phyloP scores from a whole-genome alignment of 2,888 invertebrate species.

The Eulithis testata region DNA sequence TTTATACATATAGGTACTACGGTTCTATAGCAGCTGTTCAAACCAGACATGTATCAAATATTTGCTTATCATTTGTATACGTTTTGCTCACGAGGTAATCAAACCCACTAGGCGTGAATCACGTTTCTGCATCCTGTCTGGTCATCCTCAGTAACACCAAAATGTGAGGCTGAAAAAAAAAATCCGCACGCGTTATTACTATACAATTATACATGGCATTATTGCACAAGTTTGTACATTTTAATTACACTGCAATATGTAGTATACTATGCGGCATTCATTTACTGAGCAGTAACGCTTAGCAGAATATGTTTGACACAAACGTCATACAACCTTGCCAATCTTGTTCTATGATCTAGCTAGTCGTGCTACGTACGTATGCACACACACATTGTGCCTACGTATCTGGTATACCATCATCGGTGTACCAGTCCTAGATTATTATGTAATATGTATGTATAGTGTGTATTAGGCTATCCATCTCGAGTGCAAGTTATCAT shows the following conservation, averaged over 20 bases:
- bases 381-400: slow-evolving; percentile 7
- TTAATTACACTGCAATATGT: slow-evolving; percentile 1
- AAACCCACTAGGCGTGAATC: background rate
- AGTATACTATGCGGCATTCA: slow-evolving; percentile 6
- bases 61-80: slow-evolving; percentile 4
- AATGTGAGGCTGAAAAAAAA: background rate
- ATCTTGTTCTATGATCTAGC: background rate
- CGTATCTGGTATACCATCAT: background rate
- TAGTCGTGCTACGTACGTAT: background rate
- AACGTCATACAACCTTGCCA: slow-evolving; percentile 14
- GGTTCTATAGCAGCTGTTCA: slow-evolving; percentile 6
- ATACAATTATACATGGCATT: no score
- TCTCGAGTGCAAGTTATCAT: background rate
- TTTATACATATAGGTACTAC: background rate
- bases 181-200: background rate
- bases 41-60: slow-evolving; percentile 13
- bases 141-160: background rate
- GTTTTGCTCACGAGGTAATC: background rate
- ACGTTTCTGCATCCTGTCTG: background rate
- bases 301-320: slow-evolving; percentile 4
- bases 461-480: background rate
- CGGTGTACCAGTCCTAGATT: background rate
- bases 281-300: slow-evolving; percentile 3
- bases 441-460: background rate
- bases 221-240: background rate